A percentile compares a stretch with the other conserved stretches of the same genome.
phyloP scores from a whole-genome alignment of 2,888 invertebrate genomes.

The Scaptomyza parva region DNA sequence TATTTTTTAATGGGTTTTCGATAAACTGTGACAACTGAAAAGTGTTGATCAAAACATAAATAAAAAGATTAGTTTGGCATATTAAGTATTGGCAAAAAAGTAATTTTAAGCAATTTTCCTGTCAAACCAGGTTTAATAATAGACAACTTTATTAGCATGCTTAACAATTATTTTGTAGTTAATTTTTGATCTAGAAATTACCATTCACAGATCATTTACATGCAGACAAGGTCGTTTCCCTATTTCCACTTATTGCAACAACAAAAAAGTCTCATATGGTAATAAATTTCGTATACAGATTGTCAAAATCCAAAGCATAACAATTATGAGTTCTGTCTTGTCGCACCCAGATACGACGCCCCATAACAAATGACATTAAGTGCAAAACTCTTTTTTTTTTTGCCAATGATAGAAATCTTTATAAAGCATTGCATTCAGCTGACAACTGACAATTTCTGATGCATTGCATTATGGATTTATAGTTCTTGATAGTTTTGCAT shows the following conservation, averaged over 20 bases:
- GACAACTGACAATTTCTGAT: slow-evolving; percentile 23
- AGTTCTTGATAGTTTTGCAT: slow-evolving; percentile 5
- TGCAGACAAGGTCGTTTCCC: slow-evolving; percentile 26
- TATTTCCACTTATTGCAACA: slow-evolving; percentile 1
- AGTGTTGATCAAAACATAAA: background rate
- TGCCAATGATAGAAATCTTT: slow-evolving; percentile 12
- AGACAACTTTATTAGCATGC: no score
- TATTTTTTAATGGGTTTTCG: background rate
- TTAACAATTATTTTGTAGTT: no score
- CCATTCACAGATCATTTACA: slow-evolving; percentile 4
- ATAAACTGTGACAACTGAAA: no score
- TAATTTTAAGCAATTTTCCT: background rate
- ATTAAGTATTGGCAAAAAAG: background rate
- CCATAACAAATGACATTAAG: slow-evolving; percentile 30
- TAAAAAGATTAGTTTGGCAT: background rate
- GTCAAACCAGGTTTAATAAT: no score
- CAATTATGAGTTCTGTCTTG: slow-evolving; percentile 49
- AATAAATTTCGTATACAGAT: slow-evolving; percentile 37
- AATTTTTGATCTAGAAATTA: no score
- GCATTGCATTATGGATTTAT: slow-evolving; percentile 12
- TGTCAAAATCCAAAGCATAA: slow-evolving; percentile 35
- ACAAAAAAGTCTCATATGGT: no score
- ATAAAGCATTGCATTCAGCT: slow-evolving; percentile 28
- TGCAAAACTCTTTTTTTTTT: background rate
- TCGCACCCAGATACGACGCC: slow-evolving; percentile 50